These are phyloP conservation scores for Rhodeus uyekii DNA, from an alignment of 2,797 vertebrate genomes.

Conservation along the genomic window DNA sequence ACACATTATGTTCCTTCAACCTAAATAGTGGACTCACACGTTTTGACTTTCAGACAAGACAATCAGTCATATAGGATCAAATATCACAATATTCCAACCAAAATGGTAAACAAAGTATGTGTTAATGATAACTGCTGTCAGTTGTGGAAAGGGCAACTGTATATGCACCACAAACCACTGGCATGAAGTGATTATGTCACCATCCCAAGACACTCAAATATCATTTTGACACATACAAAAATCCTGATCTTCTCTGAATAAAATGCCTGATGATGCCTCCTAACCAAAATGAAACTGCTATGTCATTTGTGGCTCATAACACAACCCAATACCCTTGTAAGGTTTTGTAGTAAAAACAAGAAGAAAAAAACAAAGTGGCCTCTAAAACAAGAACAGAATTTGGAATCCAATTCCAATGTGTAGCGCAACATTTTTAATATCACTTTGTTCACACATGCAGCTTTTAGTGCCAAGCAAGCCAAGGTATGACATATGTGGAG, in stretches of 20 bases:
- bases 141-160: conserved; percentile 50
- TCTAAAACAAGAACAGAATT: conserved; percentile 6
- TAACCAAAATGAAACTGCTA: conserved; percentile 45
- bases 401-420: background rate
- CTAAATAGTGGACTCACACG: conserved; percentile 42
- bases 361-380: conserved; percentile 9
- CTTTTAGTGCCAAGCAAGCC: background rate
- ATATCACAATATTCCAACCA: conserved; percentile 52
- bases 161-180: conserved; percentile 55
- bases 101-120: conserved; percentile 55
- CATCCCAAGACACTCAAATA: conserved; percentile 41
- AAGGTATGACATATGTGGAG: background rate
- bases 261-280: conserved; percentile 39
- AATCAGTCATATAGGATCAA: conserved; percentile 44
- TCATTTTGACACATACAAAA: conserved; percentile 42
- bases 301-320: conserved; percentile 43
- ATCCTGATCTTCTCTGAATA: conserved; percentile 32
- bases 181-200: conserved; percentile 44
- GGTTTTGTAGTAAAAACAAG: background rate
- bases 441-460: background rate
- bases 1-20: conserved; percentile 28
- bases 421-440: background rate
- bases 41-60: conserved; percentile 48
- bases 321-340: conserved; percentile 36
- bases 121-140: conserved; percentile 55